Evolutionary conservation across 2,113 vertebrate species (phyloP).

Genomic region (Paralichthys olivaceus): DNA sequence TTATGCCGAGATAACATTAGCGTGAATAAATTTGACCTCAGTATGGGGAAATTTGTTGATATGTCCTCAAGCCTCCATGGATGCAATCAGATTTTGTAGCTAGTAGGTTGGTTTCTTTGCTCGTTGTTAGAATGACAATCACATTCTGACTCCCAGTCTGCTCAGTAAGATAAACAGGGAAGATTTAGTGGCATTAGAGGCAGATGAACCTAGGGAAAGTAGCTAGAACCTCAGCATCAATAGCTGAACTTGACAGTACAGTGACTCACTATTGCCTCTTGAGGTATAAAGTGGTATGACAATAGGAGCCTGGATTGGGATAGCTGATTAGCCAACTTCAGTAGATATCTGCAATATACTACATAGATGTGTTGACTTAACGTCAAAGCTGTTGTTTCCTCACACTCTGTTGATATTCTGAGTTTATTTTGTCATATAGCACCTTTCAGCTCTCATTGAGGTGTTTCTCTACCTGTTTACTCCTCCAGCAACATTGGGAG

Average conservation of each 20-base stretch:
- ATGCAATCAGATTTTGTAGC: not conserved
- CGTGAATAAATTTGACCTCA: not conserved
- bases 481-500: slow-evolving; percentile 28
- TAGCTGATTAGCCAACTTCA: not conserved
- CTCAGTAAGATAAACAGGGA: not conserved
- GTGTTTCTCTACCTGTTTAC: slow-evolving; percentile 7
- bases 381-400: not conserved
- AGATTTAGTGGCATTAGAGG: not conserved
- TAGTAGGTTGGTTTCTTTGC: too few relatives aligned
- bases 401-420: not conserved
- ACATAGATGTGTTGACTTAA: not conserved
- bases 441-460: not conserved
- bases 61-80: not conserved
- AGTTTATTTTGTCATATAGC: not conserved
- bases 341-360: not conserved
- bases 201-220: not conserved
- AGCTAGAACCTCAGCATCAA: too few relatives aligned
- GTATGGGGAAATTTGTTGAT: not conserved
- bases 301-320: not conserved
- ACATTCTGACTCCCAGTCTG: not conserved
- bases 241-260: not conserved
- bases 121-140: too few relatives aligned
- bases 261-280: not conserved
- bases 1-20: not conserved
- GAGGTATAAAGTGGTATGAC: not conserved